These are phyloP conservation scores for Melieria crassipennis DNA, from an alignment of 2,888 invertebrate genomes.

Conservation along the genomic window DNA sequence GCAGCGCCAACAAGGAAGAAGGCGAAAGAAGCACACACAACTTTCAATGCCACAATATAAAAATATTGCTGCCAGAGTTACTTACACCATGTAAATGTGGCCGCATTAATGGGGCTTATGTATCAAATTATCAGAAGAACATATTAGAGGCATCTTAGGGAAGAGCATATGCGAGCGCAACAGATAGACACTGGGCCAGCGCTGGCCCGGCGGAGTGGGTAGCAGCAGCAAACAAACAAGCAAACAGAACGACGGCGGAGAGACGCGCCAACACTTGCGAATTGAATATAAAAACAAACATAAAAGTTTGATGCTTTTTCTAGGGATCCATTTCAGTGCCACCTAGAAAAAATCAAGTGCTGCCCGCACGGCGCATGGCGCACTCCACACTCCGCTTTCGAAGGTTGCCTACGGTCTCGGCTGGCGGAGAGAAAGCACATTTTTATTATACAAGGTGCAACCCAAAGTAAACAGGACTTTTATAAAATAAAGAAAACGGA, in stretches of 20 bases:
- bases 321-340: conserved; percentile 15
- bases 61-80: conserved; percentile 22
- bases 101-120: conserved; percentile 52
- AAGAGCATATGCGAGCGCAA: conserved; percentile 40
- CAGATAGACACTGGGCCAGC: conserved; percentile 36
- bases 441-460: too few species aligned
- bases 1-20: not conserved
- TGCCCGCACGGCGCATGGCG: not conserved
- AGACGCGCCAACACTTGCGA: conserved; percentile 46
- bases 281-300: conserved; percentile 59
- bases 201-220: too few species aligned
- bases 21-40: not conserved
- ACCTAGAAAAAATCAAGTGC: not conserved
- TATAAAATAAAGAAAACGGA: too few species aligned
- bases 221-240: not conserved
- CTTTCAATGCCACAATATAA: conserved; percentile 20
- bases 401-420: not conserved
- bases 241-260: not conserved
- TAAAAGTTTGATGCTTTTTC: conserved; percentile 53
- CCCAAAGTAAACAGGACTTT: too few species aligned
- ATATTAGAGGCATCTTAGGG: conserved; percentile 31
- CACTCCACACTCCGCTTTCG: too few species aligned
- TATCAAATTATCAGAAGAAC: conserved; percentile 50
- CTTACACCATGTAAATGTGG: conserved; percentile 40
- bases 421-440: conserved; percentile 20